A percentile compares a stretch with the other conserved stretches of the same genome.
Evolutionary conservation across 2,113 vertebrate genomes (phyloP).

Genomic region (Meriones unguiculatus): DNA sequence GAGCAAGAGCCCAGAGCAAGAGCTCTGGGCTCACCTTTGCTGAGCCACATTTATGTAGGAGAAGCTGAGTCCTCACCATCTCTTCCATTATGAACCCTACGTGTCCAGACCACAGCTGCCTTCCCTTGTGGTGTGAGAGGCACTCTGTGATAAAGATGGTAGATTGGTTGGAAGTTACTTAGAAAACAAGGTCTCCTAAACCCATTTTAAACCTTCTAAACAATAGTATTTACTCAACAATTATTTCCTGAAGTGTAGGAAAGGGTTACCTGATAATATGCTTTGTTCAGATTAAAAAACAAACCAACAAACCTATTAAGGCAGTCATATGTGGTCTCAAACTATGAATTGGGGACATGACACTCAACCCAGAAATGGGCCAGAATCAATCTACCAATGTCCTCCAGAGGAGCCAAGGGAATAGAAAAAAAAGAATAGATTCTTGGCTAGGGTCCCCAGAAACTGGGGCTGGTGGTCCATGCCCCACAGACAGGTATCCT

Average conservation of each 20-base stretch:
- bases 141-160: neutral
- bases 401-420: slow-evolving; percentile 37
- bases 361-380: neutral
- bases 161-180: neutral
- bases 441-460: slow-evolving; percentile 86
- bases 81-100: neutral
- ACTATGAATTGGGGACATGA: neutral
- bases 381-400: neutral
- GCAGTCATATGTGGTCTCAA: neutral
- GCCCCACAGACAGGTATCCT: neutral
- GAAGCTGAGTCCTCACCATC: neutral
- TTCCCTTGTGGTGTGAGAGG: neutral
- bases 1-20: slow-evolving; percentile 42
- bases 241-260: neutral
- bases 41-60: neutral
- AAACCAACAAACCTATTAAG: neutral
- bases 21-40: neutral
- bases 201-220: slow-evolving; percentile 22
- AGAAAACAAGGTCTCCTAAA: neutral
- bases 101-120: neutral
- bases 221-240: slow-evolving; percentile 13
- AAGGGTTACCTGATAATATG: neutral
- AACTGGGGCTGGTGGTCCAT: slow-evolving; percentile 18
- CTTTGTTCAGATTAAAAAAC: neutral
- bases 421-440: slow-evolving; percentile 85